Evolutionary conservation across 1,140 invertebrate genomes (phyloP).

Genomic region (Nixonia krombeini): DNA sequence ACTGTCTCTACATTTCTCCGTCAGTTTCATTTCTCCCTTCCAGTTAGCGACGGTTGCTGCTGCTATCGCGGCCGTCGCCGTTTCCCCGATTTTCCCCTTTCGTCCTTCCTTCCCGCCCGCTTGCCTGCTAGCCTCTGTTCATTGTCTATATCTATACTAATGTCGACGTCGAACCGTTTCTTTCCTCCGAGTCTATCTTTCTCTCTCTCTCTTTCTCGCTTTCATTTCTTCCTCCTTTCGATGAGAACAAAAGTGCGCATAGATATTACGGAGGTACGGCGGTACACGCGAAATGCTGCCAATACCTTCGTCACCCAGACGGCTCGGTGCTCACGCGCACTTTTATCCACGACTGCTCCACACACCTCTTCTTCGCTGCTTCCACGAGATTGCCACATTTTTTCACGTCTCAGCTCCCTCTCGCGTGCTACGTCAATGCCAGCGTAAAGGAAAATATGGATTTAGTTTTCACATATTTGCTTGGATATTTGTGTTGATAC

Average conservation of each 20-base stretch:
- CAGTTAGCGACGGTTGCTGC: not conserved
- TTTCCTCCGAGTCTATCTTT: no score
- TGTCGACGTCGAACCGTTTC: not conserved
- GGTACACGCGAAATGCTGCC: slow-evolving; percentile 12
- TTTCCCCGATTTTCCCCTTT: slow-evolving; percentile 19
- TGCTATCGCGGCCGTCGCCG: slow-evolving; percentile 6
- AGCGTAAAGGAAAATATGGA: no score
- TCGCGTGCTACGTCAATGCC: no score
- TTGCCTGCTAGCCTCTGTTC: not conserved
- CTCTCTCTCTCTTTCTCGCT: not conserved
- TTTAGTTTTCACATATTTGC: no score
- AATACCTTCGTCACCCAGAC: slow-evolving; percentile 11
- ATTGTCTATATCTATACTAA: not conserved
- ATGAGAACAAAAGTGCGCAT: slow-evolving; percentile 8
- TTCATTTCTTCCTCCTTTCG: not conserved
- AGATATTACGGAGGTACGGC: slow-evolving; percentile 12
- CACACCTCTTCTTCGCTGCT: no score
- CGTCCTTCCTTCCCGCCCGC: not conserved
- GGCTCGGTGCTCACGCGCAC: slow-evolving; percentile 23
- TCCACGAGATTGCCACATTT: no score
- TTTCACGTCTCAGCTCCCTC: no score
- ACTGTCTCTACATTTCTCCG: not conserved
- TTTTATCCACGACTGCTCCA: slow-evolving; percentile 16
- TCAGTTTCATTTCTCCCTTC: slow-evolving; percentile 20
- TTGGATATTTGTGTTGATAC: no score